These are phyloP conservation scores for Pharmacophagus antenor DNA, from an alignment of 2,888 invertebrate genomes.

Conservation along the genomic window DNA sequence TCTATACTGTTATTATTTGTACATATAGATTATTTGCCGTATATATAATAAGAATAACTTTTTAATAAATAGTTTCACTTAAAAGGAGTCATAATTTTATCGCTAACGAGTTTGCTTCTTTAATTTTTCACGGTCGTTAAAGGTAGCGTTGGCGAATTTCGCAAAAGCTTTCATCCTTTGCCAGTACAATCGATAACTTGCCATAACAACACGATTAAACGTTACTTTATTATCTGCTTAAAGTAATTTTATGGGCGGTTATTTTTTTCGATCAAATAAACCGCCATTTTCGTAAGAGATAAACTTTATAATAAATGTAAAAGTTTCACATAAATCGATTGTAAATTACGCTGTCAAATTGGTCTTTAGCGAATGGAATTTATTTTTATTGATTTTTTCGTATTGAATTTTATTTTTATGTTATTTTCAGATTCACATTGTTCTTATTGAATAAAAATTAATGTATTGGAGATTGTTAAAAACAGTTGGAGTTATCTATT, in stretches of 20 bases:
- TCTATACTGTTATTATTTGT: too few species aligned
- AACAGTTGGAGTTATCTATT: too few species aligned
- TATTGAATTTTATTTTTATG: background rate
- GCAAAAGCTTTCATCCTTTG: slow-evolving; percentile 17
- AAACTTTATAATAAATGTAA: background rate
- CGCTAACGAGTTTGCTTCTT: too few species aligned
- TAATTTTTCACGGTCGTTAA: background rate
- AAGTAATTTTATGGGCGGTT: slow-evolving; percentile 1
- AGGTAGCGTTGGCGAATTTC: slow-evolving; percentile 1
- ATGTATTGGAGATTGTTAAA: too few species aligned
- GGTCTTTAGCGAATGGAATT: too few species aligned
- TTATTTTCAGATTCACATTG: too few species aligned
- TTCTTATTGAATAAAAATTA: too few species aligned
- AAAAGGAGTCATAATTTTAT: too few species aligned
- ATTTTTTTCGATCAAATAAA: background rate
- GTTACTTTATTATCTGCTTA: slow-evolving; percentile 1
- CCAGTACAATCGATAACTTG: slow-evolving; percentile 12
- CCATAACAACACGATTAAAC: background rate
- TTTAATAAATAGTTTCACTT: too few species aligned
- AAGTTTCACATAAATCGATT: background rate
- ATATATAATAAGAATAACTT: too few species aligned
- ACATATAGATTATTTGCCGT: too few species aligned
- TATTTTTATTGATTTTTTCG: too few species aligned
- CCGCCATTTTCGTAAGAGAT: background rate
- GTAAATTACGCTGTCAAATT: background rate